Base-by-base conservation (phyloP, 30 jellyfish, hydroid and myxozoan genomes). In the Aurelia aurita region DNA sequence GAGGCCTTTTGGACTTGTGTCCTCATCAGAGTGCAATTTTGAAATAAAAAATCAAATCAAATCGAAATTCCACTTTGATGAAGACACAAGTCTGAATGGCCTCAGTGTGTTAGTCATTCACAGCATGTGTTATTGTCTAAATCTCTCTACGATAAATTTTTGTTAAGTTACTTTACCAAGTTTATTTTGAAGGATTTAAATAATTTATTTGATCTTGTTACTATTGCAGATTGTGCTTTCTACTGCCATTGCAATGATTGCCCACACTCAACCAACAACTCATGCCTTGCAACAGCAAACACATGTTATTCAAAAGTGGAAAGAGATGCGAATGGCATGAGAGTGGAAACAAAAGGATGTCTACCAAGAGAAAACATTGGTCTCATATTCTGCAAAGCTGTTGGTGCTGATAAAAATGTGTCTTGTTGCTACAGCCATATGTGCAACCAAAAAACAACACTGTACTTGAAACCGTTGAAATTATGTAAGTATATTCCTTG, bases 231-330 rank as follows among this genome's bases (percentile, higher is more conserved):
- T 15, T 25, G 69, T n/a, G 15, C 68, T 10, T 58, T 77, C 47
- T 43, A 55, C 58, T 81, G 91, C 58, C 77, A 43, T 53, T 81
- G 91, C 57, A 68, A 81, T 54, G 85, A 81, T 57, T 81, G 91
- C 58, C 91, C 91, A 7, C 91, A 81, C 44, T 51, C 85, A 21
- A 29, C 29, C 5, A 81, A 81, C 58, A 81, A 35, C 54, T 22
- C 85, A 29, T 81, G 91, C 54, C 31, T 81, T 0, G 71, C 91
- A 27, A 69, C 20, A 8, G 51, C 78, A 32, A 57, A 54, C 19
- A 64, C 84, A 13, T 81, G 91, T 84, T 81, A 81, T 77, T 32
- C 83, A 16, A 53, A 43, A 18, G 51, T 81, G 19, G 91, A 67
- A 51, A 72, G 78, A 18, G 72, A 66, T 55, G 31, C 64, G 3